These are phyloP conservation scores for Cecidostiba fungosa DNA, from an alignment of 2,888 invertebrate genomes.

Conservation along the genomic window DNA sequence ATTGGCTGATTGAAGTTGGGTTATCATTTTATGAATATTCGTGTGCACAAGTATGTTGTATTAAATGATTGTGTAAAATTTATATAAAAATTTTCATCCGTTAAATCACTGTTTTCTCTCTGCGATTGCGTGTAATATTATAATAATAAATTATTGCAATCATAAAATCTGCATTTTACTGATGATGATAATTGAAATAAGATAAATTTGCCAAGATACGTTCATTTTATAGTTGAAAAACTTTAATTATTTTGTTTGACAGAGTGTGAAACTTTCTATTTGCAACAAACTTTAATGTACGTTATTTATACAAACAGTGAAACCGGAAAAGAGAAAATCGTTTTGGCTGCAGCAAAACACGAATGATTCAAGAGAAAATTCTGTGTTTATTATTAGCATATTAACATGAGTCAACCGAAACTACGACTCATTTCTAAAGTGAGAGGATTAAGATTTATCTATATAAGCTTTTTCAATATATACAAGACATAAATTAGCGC, in stretches of 20 bases:
- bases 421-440: slow-evolving; percentile 17
- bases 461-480: not conserved
- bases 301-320: not conserved
- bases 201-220: too few relatives aligned
- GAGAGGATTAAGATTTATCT: slow-evolving; percentile 16
- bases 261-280: not conserved
- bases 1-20: too few relatives aligned
- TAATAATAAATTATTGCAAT: too few relatives aligned
- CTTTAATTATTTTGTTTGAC: not conserved
- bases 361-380: slow-evolving; percentile 3
- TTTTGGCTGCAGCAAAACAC: not conserved
- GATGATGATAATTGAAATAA: too few relatives aligned
- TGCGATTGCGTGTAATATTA: too few relatives aligned
- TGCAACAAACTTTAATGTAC: not conserved
- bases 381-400: not conserved
- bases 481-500: not conserved
- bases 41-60: too few relatives aligned
- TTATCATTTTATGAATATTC: too few relatives aligned
- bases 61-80: too few relatives aligned
- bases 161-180: too few relatives aligned
- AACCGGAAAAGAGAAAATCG: not conserved
- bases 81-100: too few relatives aligned
- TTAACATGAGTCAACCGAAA: slow-evolving; percentile 4
- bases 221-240: not conserved
- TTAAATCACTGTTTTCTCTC: too few relatives aligned